Base-by-base conservation (phyloP, 1,140 invertebrate genomes). In the Drosophila sp. region DNA sequence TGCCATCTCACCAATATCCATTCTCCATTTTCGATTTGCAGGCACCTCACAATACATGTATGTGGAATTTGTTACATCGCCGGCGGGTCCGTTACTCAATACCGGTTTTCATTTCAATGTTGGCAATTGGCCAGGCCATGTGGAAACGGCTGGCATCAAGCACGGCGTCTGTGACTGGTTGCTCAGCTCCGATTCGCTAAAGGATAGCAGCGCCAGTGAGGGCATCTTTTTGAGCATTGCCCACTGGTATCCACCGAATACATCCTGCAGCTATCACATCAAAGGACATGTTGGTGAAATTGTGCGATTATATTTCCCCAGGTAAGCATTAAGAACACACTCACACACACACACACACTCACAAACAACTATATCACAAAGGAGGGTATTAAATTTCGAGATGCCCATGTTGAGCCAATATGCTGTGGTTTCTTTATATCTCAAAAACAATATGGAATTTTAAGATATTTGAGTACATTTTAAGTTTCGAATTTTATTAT, bases 51-150 rank as follows among this genome's bases (percentile, higher is more conserved):
- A 96, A 72, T 96, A 98, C 81, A 93, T 98, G 60, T 97, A 97
- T 85, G 96, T 98, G 2, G 97, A 98, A 91, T 98, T 98, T 90
- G 95, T 98, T 25, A 97, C 96, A 8, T 98, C 97, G 2, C 95
- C 96, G 38, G 97, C 97, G 70, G 95, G 97, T 11, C 97, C 97
- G 0, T 92, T 98, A 10, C 93, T 98, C 8, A 98, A 97, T 90
- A 98, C 97, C 0, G 97, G 97, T 1, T 98, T 98, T 90, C 97
- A 98, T 91, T 98, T 98, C 93, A 98, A 97, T 92, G 97, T 98
- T 25, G 97, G 97, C 56, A 97, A 97, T 91, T 97, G 96, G 96
- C 97, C 97, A 1, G 97, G 97, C 2, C 96, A 97, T 90, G 96
- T 97, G 61, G 96, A 98, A 78, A 96, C 96, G 0, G 95, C 96